Base-by-base conservation (phyloP, 2,888 invertebrate genomes). In the Eupithecia subfuscata region DNA sequence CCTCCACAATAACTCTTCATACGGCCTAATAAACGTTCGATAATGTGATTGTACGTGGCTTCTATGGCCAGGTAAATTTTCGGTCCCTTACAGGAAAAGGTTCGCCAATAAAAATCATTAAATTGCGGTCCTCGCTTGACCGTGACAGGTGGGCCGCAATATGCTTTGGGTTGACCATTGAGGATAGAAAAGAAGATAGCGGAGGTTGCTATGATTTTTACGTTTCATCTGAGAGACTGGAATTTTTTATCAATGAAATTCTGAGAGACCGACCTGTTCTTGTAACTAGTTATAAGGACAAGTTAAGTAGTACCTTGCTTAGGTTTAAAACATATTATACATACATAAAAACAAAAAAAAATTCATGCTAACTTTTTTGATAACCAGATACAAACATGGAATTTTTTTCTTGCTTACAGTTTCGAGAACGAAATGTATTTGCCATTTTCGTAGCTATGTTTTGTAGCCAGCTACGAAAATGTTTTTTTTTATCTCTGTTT, bases 91-190 rank as follows among this genome's bases (percentile, higher is more conserved):
- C 85, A 84, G 88, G 88, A 88, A 68, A 89, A 85, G 86, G 86
- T 82, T 86, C 82, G 82, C 86, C 86, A 89, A 91, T 92, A 92
- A 92, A 91, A 91, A 91, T 89, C 90, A 91, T 92, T 90, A 92
- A 90, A 91, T 89, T 90, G 89, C 88, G 87, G 87, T 80, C 74
- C 85, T 77, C 85, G 87, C 80, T 80, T 78, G 88, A 86, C 89
- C 89, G 84, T 79, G 74, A 82, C 85, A 83, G 85, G 84, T 85
- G 83, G 82, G 76, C 85, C 88, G 86, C 88, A 91, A 89, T 91
- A 89, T 89, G 87, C 85, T 84, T 69, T 34, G 70, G 65, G 63
- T 52, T 30, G 30, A 14, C 52, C 70, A 18, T 43, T n/a, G 69
- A 40, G 60, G 22, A 43, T 71, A 65, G 40, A 70, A 72, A 67